These are phyloP conservation scores for Pygmarrhopalites habei DNA, from an alignment of 1,140 invertebrate species.

Conservation along the genomic window DNA sequence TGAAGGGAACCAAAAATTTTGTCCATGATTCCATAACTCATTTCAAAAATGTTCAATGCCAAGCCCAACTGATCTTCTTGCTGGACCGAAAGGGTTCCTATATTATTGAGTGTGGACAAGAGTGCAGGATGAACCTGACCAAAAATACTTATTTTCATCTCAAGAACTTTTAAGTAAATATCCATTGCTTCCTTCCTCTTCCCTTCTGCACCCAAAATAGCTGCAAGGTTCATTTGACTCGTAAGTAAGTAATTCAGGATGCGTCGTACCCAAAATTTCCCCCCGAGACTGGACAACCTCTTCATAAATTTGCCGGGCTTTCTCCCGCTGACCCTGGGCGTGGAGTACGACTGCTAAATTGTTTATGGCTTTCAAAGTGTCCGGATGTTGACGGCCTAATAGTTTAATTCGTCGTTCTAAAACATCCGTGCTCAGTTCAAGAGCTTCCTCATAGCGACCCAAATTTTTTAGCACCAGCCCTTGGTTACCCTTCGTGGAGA, in stretches of 20 bases:
- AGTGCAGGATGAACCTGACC: background rate
- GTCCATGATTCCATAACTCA: too few relatives aligned
- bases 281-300: slow-evolving; percentile 17
- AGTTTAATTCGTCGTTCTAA: slow-evolving; percentile 30
- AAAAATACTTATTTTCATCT: background rate
- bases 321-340: slow-evolving; percentile 3
- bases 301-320: background rate
- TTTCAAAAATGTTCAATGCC: too few relatives aligned
- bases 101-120: too few relatives aligned
- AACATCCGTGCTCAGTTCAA: slow-evolving; percentile 32
- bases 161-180: background rate
- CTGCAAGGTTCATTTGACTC: background rate
- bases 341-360: slow-evolving; percentile 31
- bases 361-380: slow-evolving; percentile 24
- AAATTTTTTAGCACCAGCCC: background rate
- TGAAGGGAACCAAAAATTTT: too few relatives aligned
- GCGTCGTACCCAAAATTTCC: slow-evolving; percentile 3
- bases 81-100: too few relatives aligned
- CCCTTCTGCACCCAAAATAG: background rate
- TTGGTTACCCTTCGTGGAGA: background rate
- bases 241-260: slow-evolving; percentile 12
- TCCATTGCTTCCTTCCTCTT: too few relatives aligned
- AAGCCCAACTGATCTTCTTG: too few relatives aligned
- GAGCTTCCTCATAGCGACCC: slow-evolving; percentile 38
- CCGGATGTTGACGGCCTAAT: slow-evolving; percentile 34